Conservation (phyloP, 2,888 invertebrate species). For the Drosophila sordidapex region DNA sequence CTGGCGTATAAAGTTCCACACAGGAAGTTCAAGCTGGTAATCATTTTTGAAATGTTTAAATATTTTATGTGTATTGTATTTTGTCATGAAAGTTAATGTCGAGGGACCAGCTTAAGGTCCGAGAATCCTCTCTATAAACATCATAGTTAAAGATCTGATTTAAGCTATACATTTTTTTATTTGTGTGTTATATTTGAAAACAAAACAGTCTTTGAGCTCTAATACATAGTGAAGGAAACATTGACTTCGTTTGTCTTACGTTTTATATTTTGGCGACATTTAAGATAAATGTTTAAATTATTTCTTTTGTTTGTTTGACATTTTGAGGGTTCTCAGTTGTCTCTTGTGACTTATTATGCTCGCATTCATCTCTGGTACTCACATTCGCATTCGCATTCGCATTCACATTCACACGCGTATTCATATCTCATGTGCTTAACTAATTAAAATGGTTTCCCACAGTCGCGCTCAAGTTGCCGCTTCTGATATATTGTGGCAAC, state of each 20-base stretch:
- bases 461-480: slow-evolving; percentile 39
- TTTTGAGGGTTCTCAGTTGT: background rate
- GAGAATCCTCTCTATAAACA: background rate
- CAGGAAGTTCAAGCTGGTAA: slow-evolving; percentile 47
- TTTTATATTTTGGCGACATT: background rate
- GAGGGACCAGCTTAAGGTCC: background rate
- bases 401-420: slow-evolving; percentile 9
- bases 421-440: slow-evolving; percentile 30
- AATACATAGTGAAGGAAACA: background rate
- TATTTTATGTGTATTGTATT: slow-evolving; percentile 6
- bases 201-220: background rate
- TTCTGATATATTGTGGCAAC: slow-evolving; percentile 65
- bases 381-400: slow-evolving; percentile 4
- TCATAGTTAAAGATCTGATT: background rate
- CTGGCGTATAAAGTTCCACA: slow-evolving; percentile 33
- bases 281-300: background rate
- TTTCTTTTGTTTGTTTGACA: background rate
- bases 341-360: slow-evolving; percentile 27
- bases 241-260: background rate
- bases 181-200: background rate
- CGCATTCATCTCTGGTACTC: slow-evolving; percentile 3
- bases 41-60: slow-evolving; percentile 27
- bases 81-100: background rate
- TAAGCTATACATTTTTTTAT: background rate
- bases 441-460: slow-evolving; percentile 69